Percentiles rank a stretch among this genome's conserved stretches.
Evolutionary conservation across 2,888 invertebrate species (phyloP).

Genomic region (Liopterus haemorrhoidalis): DNA sequence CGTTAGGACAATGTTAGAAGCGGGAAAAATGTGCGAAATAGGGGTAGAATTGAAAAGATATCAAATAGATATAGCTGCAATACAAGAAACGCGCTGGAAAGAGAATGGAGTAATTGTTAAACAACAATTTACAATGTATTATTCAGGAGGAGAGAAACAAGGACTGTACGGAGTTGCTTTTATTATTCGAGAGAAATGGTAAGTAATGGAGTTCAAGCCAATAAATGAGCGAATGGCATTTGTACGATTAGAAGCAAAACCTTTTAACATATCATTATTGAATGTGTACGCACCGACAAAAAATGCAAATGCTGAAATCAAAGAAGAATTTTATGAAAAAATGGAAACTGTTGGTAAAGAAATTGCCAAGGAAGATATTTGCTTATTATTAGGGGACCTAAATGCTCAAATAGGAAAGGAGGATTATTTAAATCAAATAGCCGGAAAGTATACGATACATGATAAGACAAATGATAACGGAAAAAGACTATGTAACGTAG

Average conservation of each 20-base stretch:
- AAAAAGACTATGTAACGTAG: neutral
- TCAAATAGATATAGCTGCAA: too few species aligned
- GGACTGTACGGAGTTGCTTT: too few species aligned
- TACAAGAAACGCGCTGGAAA: too few species aligned
- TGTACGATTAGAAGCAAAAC: neutral
- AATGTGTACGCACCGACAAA: constrained; percentile 1
- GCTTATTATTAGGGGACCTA: neutral
- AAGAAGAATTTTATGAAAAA: neutral
- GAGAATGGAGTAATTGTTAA: too few species aligned
- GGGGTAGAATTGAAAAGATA: too few species aligned
- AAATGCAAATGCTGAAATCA: neutral
- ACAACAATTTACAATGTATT: too few species aligned
- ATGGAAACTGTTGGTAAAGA: neutral
- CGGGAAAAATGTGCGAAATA: too few species aligned
- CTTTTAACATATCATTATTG: constrained; percentile 4
- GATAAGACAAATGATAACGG: constrained; percentile 7
- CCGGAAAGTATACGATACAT: constrained; percentile 3
- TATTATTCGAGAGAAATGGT: too few species aligned
- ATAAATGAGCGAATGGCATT: neutral
- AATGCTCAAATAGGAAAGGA: constrained; percentile 3
- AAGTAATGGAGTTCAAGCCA: too few species aligned
- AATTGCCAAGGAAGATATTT: neutral
- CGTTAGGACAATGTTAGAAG: too few species aligned
- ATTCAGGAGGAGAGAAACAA: too few species aligned
- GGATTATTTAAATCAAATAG: neutral